Base-by-base conservation (phyloP, 1,140 invertebrate genomes). In the Fopius arisanus region DNA sequence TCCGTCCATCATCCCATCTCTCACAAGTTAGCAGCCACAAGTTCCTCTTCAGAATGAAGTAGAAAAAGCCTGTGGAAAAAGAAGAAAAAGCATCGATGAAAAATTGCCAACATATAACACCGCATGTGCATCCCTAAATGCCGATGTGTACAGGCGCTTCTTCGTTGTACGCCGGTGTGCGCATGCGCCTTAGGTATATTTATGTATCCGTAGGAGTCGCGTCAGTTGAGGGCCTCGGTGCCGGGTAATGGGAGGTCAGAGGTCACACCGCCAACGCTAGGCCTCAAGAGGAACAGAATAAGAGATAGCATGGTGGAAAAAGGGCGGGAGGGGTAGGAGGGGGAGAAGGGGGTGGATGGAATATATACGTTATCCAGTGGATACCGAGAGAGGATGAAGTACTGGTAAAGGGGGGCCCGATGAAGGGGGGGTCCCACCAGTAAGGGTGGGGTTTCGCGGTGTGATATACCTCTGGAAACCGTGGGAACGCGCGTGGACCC, bases 211-310 rank as follows among this genome's bases (percentile, higher is more conserved):
- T 81, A 81, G 81, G 82, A 84, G 81, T 82, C 75, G 84, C 82
- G 84, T 86, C 83, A 81, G 82, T 81, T 78, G 84, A 75, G 43
- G 43, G 83, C 81, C 83, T 75, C 81, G 82, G 81, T 80, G 78
- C 78, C 80, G 81, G 82, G 85, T 88, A 87, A 87, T 88, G 85
- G 86, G 80, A 81, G 86, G 86, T 88, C 84, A 87, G 77, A 81
- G 87, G 87, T 87, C 83, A 84, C 82, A 83, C 84, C 84, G 83
- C 84, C 83, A 86, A 86, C 84, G 84, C 84, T 82, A 59, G 54
- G 70, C 29, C 23, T 59, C 63, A 33, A 41, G 33, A 21, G 43
- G 19, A 28, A 54, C 28, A 65, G 26, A 59, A 31, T n/a, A 69
- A 65, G 40, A 37, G 28, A 9, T 54, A 48, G 59, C 6, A 65